phyloP scores from a whole-genome alignment of 2,888 invertebrate species.

The Lasioglossum calceatum region DNA sequence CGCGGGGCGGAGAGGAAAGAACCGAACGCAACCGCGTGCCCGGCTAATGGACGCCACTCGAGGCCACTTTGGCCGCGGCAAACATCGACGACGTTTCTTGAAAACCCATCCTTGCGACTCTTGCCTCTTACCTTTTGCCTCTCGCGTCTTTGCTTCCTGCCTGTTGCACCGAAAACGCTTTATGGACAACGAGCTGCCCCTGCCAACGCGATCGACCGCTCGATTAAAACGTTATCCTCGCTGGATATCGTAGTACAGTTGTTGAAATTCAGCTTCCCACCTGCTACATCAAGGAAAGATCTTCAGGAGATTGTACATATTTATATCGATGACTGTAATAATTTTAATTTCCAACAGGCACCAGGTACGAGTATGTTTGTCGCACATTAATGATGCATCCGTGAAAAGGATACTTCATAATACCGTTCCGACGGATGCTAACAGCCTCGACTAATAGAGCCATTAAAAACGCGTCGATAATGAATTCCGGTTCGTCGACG shows the following conservation, averaged over 20 bases:
- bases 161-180: conserved; percentile 60
- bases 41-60: conserved; percentile 83
- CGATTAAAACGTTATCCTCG: neutral
- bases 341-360: neutral
- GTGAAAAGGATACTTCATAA: neutral
- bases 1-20: conserved; percentile 43
- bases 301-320: neutral
- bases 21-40: conserved; percentile 68
- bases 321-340: neutral
- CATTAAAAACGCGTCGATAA: neutral
- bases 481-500: neutral
- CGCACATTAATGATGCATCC: neutral
- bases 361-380: neutral
- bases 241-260: neutral
- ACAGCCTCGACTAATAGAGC: neutral
- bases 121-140: conserved; percentile 32
- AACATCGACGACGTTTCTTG: conserved; percentile 82
- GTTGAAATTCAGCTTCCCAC: neutral
- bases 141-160: conserved; percentile 34
- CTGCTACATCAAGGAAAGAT: neutral
- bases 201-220: conserved; percentile 4
- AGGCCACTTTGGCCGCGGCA: conserved; percentile 83
- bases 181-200: conserved; percentile 1
- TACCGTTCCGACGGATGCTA: neutral
- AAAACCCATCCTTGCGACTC: conserved; percentile 79